Evolutionary conservation across 1,140 invertebrate species (phyloP).

Genomic region (Sitodiplosis mosellana): DNA sequence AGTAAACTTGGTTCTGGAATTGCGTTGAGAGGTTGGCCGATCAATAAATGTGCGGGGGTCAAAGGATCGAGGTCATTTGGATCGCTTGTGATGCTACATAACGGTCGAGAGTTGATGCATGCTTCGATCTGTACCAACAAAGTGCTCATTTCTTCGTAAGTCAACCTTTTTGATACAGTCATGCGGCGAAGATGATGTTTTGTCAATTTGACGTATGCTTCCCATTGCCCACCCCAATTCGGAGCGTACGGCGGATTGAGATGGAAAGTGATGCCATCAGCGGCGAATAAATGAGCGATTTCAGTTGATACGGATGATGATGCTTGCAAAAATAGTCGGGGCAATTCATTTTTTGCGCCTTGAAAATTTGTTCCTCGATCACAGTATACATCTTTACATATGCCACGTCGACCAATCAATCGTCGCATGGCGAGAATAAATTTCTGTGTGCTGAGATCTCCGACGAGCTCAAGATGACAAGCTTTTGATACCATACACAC

Average conservation of each 20-base stretch:
- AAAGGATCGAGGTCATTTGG: too few relatives aligned
- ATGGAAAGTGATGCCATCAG: not conserved
- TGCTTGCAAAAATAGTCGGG: not conserved
- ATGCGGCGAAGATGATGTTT: not conserved
- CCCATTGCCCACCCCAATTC: not conserved
- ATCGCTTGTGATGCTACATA: too few relatives aligned
- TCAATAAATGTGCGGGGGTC: too few relatives aligned
- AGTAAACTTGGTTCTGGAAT: too few relatives aligned
- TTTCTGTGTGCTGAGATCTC: conserved; percentile 13
- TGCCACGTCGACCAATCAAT: conserved; percentile 15
- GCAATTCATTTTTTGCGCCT: conserved; percentile 9
- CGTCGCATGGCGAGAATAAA: conserved; percentile 18
- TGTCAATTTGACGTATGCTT: not conserved
- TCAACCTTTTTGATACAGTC: not conserved
- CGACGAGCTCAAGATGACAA: conserved; percentile 25
- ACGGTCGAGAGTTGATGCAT: too few relatives aligned
- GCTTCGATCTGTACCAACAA: too few relatives aligned
- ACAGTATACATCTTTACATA: conserved; percentile 9
- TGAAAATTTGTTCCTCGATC: conserved; percentile 21
- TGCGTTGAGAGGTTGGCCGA: too few relatives aligned
- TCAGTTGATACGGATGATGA: not conserved
- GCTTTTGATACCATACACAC: conserved; percentile 21
- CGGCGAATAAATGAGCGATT: not conserved
- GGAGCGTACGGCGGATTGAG: too few relatives aligned
- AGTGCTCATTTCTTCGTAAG: not conserved